Base-by-base conservation (phyloP, 1,140 invertebrate genomes). In the Coptotermes formosanus region DNA sequence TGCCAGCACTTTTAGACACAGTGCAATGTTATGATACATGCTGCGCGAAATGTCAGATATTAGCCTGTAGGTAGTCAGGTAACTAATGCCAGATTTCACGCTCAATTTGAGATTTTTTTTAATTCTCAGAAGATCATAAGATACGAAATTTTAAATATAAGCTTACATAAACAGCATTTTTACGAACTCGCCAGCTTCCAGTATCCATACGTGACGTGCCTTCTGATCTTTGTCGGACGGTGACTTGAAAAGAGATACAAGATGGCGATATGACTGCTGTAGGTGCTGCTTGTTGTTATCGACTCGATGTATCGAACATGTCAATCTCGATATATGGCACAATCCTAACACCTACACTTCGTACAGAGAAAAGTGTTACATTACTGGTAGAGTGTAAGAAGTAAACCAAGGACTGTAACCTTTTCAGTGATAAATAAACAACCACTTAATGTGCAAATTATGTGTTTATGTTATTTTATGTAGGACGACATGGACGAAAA, bases 291-390 rank as follows among this genome's bases (percentile, higher is more conserved):
- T 7, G 25, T 25, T 75, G 64, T 75, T 75, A 75, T 75, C 64
- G 64, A 75, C 19, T 75, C 14, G 25, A 75, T n/a, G n/a, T 75
- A 75, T 75, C 64, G 64, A 75, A 75, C 25, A 16, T 75, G 64
- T 75, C 64, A 75, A 75, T 75, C 64, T 75, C 25, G 64, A 75
- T 75, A 75, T 9, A 75, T 14, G 64, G 64, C 64, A n/a, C 6
- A 75, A 75, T 75, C 64, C 64, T 75, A n/a, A 75, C 25, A 75
- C 64, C 64, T 75, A 75, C 64, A 75, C 64, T n/a, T 75, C 64
- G 25, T 6, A 75, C n/a, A 75, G 64, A 30, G 11, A 64, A 1
- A 55, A 55, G n/a, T 30, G 59, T 64, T 19, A 75, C 2, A 55
- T 21, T 19, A 55, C 52, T 55, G 14, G 11, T 55, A 75, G 25